phyloP scores from a whole-genome alignment of 2,113 vertebrate species.

The Rhombomys opimus region DNA sequence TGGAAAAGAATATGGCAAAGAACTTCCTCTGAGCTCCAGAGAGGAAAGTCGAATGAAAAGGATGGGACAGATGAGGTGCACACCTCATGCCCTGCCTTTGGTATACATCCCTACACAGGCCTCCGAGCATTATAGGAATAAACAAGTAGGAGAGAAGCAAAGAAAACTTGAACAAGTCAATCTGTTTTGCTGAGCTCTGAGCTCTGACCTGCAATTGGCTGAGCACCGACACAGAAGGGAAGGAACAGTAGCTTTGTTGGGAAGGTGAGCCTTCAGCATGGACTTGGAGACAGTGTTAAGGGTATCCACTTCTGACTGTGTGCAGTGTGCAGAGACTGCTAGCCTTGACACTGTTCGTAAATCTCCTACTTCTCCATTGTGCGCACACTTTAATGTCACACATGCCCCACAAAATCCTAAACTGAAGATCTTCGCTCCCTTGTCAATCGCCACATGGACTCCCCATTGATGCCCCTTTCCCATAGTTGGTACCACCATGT shows the following conservation, averaged over 20 bases:
- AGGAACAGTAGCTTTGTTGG: rapidly evolving
- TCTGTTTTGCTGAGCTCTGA: not conserved
- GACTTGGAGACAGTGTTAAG: not conserved
- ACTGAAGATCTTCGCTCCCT: not conserved
- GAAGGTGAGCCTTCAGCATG: not conserved
- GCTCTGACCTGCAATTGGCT: not conserved
- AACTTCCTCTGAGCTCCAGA: not conserved
- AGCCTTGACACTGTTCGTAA: not conserved
- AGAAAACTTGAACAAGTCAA: not conserved
- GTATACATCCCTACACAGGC: not conserved
- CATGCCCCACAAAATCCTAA: not conserved
- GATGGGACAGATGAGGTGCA: not conserved
- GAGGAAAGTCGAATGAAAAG: not conserved
- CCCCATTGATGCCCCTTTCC: not conserved
- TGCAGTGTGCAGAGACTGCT: too few species aligned
- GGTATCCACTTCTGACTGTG: not conserved
- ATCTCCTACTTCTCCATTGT: not conserved
- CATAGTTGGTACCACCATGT: not conserved
- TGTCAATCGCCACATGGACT: not conserved
- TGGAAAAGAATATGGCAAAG: not conserved
- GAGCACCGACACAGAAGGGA: not conserved
- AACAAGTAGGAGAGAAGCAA: not conserved
- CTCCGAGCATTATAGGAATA: not conserved
- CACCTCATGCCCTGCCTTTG: not conserved
- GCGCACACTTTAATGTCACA: not conserved